Conservation (phyloP, 2,888 invertebrate species). For the Creontiades dilutus region DNA sequence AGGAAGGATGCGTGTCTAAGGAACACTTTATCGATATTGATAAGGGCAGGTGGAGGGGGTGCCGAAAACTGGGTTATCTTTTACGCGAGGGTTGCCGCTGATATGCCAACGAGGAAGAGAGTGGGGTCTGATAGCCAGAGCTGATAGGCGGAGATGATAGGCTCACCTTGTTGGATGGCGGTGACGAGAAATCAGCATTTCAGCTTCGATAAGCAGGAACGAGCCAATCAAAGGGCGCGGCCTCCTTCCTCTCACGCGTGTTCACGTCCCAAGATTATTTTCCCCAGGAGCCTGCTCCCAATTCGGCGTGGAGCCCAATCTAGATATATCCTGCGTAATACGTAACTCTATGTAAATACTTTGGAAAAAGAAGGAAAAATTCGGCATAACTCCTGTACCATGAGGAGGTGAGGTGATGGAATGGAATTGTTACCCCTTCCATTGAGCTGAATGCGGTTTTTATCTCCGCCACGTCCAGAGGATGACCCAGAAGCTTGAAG, state of each 20-base stretch:
- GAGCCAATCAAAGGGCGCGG: constrained; percentile 57
- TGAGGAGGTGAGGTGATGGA: no score
- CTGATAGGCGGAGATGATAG: background rate
- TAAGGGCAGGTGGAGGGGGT: constrained; percentile 25
- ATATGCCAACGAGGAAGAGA: background rate
- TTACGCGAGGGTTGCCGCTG: background rate
- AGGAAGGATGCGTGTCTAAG: background rate
- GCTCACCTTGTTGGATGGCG: constrained; percentile 12
- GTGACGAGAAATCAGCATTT: constrained; percentile 55
- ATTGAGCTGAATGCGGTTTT: no score
- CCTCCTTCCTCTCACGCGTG: background rate
- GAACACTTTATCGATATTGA: constrained; percentile 45
- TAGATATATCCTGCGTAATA: no score
- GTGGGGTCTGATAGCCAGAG: background rate
- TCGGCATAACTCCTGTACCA: no score
- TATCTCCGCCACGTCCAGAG: no score
- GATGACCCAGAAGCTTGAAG: no score
- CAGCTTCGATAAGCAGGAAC: constrained; percentile 65
- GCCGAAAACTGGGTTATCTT: constrained; percentile 55
- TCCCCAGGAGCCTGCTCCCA: background rate
- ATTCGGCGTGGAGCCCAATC: no score
- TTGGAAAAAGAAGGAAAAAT: no score
- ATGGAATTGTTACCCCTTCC: no score
- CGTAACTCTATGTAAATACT: no score
- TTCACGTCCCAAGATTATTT: background rate